Evolutionary conservation across 37 sponge, comb jelly and placozoan genomes (phyloP), one percentile per base, ranked within the genome.

Genomic region (Geodia barretti): DNA sequence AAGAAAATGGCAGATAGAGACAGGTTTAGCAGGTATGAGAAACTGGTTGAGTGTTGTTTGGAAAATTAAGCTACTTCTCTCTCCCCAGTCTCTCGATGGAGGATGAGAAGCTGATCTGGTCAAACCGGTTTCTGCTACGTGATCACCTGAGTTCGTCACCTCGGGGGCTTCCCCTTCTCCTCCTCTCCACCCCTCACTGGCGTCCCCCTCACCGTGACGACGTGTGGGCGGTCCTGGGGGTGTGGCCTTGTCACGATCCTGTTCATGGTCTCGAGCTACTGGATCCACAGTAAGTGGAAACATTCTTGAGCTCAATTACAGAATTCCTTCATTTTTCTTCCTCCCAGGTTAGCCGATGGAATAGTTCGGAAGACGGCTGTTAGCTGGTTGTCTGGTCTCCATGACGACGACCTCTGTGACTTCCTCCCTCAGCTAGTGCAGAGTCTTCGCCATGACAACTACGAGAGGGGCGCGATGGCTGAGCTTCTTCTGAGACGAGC

Each of bases 391-490:
- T 37, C 73, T 1, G 28, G 38, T 17, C 79, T 91, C 23, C 41
- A 35, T 24, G 68, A 80, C 31, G 92, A 92, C 75, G 84, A 92
- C 64, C 58, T 92, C 26, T 79, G 79, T 79, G 85, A 87, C 43
- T 66, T 83, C 36, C 69, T 91, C 35, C 91, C 91, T 43, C 92
- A 92, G 63, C 72, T 92, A 39, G 85, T 88, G 1, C 68, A 86
- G 81, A 73, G 84, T 37, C 41, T 90, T 1, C 35, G 60, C 14
- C 47, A 80, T 70, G 91, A 90, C 32, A 25, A 77, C 41, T 90
- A 81, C 40, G 70, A 62, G 19, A 7, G 25, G 0, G 83, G 84
- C 8, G 78, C 88, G 5, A 86, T 87, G 80, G 60, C 79, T 1
- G 38, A 78, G 23, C 74, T 91, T 9, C 84, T 91, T 11, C 60